Evolutionary conservation across 1,140 invertebrate genomes (phyloP).

Genomic region (Eciton burchellii): DNA sequence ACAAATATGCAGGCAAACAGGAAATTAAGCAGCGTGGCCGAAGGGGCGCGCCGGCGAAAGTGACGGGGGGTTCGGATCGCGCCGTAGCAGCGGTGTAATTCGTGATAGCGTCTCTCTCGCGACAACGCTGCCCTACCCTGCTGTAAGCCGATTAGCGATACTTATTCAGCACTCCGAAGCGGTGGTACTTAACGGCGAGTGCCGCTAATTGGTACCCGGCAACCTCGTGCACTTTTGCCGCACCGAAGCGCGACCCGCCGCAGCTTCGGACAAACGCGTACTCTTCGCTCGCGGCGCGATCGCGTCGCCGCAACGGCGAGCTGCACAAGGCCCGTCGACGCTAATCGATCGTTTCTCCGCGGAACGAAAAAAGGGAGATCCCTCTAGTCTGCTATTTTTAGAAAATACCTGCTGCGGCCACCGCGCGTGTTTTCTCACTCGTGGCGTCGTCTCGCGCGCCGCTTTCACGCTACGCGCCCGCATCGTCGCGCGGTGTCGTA

Average conservation of each 20-base stretch:
- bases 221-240: not conserved
- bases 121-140: not conserved
- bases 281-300: not conserved
- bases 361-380: not conserved
- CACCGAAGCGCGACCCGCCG: not conserved
- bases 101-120: constrained; percentile 22
- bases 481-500: constrained; percentile 20
- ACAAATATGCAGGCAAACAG: constrained; percentile 70
- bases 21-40: constrained; percentile 73
- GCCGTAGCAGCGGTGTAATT: constrained; percentile 22
- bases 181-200: not conserved
- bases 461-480: not conserved
- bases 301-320: not conserved
- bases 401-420: not conserved
- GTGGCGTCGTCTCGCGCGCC: not conserved
- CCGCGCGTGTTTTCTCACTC: not conserved
- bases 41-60: constrained; percentile 24
- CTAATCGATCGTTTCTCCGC: not conserved
- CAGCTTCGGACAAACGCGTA: not conserved
- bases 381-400: not conserved
- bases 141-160: constrained; percentile 51
- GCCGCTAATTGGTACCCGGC: constrained; percentile 34
- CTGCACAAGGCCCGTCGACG: not conserved
- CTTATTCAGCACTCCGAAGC: constrained; percentile 36
- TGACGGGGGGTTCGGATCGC: constrained; percentile 24